A percentile compares a stretch with the other conserved stretches of the same genome.
phyloP scores from a whole-genome alignment of 1,140 invertebrate species.

The Mya arenaria region DNA sequence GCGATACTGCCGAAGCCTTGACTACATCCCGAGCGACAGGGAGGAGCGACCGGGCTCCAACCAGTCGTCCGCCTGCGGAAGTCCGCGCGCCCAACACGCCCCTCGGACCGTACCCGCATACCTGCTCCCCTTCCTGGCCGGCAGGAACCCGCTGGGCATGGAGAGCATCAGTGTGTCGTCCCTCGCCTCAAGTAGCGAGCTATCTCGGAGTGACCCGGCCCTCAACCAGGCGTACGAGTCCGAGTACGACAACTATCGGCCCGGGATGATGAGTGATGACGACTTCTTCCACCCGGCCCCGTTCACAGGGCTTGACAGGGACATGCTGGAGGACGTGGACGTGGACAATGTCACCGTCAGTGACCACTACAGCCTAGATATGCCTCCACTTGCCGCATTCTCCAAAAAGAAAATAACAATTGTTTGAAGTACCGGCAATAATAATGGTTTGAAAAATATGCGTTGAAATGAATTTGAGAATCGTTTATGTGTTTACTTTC shows the following conservation, averaged over 20 bases:
- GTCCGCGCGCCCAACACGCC: slow-evolving; percentile 68
- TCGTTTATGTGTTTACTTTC: no score
- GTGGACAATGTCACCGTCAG: slow-evolving; percentile 85
- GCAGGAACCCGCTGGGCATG: slow-evolving; percentile 58
- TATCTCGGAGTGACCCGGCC: slow-evolving; percentile 77
- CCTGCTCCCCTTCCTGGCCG: slow-evolving; percentile 67
- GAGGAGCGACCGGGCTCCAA: slow-evolving; percentile 71
- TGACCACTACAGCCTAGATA: slow-evolving; percentile 76
- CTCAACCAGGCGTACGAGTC: slow-evolving; percentile 87
- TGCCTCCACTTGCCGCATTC: slow-evolving; percentile 66
- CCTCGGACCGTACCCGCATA: slow-evolving; percentile 54
- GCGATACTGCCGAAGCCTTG: slow-evolving; percentile 77
- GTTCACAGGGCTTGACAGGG: slow-evolving; percentile 79
- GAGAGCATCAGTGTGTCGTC: slow-evolving; percentile 78
- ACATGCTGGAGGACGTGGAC: slow-evolving; percentile 86
- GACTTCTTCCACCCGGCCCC: slow-evolving; percentile 80
- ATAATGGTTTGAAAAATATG: no score
- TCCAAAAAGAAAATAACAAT: slow-evolving; percentile 75
- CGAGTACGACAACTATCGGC: slow-evolving; percentile 87
- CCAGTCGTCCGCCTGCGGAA: slow-evolving; percentile 73
- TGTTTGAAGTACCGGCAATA: no score
- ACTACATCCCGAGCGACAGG: slow-evolving; percentile 78
- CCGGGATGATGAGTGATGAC: slow-evolving; percentile 78
- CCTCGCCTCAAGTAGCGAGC: slow-evolving; percentile 77
- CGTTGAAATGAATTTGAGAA: no score